Percentiles rank a stretch among this genome's conserved stretches.
phyloP scores from a whole-genome alignment of 2,888 invertebrate genomes.

The Pasiphila rectangulata region DNA sequence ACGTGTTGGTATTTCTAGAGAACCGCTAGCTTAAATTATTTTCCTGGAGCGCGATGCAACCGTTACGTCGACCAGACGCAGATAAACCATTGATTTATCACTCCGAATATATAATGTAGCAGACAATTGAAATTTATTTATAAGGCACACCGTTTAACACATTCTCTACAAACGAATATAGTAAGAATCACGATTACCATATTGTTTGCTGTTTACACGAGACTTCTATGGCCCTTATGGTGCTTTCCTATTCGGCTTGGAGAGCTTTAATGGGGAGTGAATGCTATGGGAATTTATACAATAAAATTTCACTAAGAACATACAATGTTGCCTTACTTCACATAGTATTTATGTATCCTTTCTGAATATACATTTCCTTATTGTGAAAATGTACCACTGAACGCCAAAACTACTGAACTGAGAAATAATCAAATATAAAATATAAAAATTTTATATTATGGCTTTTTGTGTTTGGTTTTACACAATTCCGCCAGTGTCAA shows the following conservation, averaged over 20 bases:
- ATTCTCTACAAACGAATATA: conserved; percentile 66
- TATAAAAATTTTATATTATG: no score
- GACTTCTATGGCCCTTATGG: conserved; percentile 57
- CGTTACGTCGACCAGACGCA: conserved; percentile 54
- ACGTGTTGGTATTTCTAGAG: background rate
- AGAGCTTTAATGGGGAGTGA: conserved; percentile 46
- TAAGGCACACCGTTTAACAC: conserved; percentile 65
- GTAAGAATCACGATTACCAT: conserved; percentile 67
- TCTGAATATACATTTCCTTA: no score
- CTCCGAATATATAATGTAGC: conserved; percentile 74
- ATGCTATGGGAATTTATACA: no score
- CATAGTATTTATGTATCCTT: no score
- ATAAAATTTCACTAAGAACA: no score
- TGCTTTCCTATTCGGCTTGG: conserved; percentile 62
- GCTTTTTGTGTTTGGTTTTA: no score
- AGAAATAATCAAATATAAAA: no score
- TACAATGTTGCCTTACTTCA: no score
- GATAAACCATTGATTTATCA: conserved; percentile 78
- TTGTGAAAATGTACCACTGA: no score
- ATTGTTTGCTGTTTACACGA: conserved; percentile 57
- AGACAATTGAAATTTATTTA: conserved; percentile 78
- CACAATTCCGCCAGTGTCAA: no score
- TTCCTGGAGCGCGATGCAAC: conserved; percentile 65
- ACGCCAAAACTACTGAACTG: no score
- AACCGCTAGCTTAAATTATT: conserved; percentile 56